A percentile compares a stretch with the other conserved stretches of the same genome.
These are phyloP conservation scores for Suricata suricatta DNA, from an alignment of 2,113 vertebrate species.

Conservation along the genomic window DNA sequence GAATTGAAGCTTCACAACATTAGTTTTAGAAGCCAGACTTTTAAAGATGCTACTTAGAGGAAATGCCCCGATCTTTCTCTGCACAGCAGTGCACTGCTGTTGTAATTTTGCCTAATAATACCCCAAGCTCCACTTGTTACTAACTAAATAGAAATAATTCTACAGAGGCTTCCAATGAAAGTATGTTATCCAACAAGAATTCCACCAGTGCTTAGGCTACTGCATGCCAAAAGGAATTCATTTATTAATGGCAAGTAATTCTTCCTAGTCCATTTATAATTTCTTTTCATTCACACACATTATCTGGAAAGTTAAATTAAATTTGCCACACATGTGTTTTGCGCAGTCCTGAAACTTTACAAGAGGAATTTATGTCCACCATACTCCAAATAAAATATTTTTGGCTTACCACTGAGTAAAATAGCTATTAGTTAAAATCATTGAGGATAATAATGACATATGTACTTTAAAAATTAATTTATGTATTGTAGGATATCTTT, in stretches of 20 bases:
- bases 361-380: not conserved
- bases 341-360: not conserved
- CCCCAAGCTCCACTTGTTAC: constrained; percentile 70
- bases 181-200: not conserved
- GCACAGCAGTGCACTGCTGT: not conserved
- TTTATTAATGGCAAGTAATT: constrained; percentile 10
- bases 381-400: not conserved
- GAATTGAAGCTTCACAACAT: constrained; percentile 71
- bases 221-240: not conserved
- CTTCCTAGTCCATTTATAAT: not conserved
- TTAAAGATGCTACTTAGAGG: constrained; percentile 35
- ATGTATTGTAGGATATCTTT: not conserved
- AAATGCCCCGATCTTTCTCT: constrained; percentile 53
- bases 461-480: not conserved
- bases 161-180: not conserved
- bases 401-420: not conserved
- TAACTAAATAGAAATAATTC: constrained; percentile 66
- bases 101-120: constrained; percentile 71
- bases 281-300: constrained; percentile 7
- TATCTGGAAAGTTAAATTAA: constrained; percentile 37
- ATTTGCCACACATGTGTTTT: not conserved
- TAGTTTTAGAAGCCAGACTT: constrained; percentile 65
- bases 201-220: not conserved
- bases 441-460: not conserved
- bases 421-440: not conserved